Base-by-base conservation (phyloP, 2,113 vertebrate species). In the Cacatua alba region DNA sequence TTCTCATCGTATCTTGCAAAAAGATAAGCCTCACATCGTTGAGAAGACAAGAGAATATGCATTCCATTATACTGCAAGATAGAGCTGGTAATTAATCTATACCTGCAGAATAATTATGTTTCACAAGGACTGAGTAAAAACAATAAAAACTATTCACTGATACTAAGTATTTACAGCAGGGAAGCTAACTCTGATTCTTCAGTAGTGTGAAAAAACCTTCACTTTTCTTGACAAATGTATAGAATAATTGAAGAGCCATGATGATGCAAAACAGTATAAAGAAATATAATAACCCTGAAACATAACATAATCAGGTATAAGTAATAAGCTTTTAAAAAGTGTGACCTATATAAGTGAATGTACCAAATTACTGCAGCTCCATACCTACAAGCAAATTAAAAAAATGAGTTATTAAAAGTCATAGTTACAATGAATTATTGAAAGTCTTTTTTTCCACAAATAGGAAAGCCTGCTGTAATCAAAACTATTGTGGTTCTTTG, bases 131-230 rank as follows among this genome's bases (percentile, higher is more conserved):
- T 52, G 62, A 75, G 7, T 71, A 52, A 72, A 72, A 79, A 3
- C 41, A 70, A 49, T 29, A 59, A 37, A 52, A 86, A 17, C 21
- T 70, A 23, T 43, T 65, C 18, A 55, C 16, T 57, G 15, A 17
- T 28, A 33, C 1, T 2, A 18, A 9, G 8, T 46, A 49, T 76
- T 82, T 35, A 37, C 26, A 83, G 82, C 16, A 92, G 8, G 35
- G 24, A 92, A 78, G 21, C 7, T 29, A 57, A 88, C 74, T 7
- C 13, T 24, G 5, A 6, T 75, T 71, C 11, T 72, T 59, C 37
- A 35, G 9, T 18, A 64, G 53, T 18, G 21, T 13, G 13, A 37
- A 37, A 31, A 6, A 5, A 17, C 3, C 1, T 6, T 1, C n/a
- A 28, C n/a, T 51, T 26, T 15, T 64, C 46, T 52, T 87, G 62